Conservation (phyloP, 2,797 vertebrate genomes). For the Hippoglossus hippoglossus region DNA sequence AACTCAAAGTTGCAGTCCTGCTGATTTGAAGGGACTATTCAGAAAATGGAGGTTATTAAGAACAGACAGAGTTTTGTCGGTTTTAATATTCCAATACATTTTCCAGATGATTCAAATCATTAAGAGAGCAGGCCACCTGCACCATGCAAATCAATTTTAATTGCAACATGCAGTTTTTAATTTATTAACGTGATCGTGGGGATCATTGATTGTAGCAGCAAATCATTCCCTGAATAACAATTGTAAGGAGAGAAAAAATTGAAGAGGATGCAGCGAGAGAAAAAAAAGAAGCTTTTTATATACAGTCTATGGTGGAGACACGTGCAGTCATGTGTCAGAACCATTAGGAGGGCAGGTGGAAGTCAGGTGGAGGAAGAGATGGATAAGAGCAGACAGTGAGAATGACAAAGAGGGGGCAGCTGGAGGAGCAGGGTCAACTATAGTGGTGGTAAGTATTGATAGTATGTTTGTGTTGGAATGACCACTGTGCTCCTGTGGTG, state of each 20-base stretch:
- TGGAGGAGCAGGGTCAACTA: not conserved
- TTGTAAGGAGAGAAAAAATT: slow-evolving; percentile 12
- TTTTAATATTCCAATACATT: slow-evolving; percentile 5
- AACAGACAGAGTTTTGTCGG: not conserved
- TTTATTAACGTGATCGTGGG: slow-evolving; percentile 1
- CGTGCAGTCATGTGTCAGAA: not conserved
- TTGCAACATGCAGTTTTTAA: not conserved
- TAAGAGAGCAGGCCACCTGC: not conserved
- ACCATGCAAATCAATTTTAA: slow-evolving; percentile 31
- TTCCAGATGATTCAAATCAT: slow-evolving; percentile 14
- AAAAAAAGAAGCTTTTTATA: not conserved
- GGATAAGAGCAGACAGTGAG: not conserved
- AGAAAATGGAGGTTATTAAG: not conserved
- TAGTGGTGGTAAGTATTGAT: not conserved
- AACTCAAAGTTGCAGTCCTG: not conserved
- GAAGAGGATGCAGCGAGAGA: not conserved
- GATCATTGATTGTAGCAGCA: slow-evolving; percentile 2
- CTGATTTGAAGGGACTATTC: not conserved
- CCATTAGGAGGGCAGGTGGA: slow-evolving; percentile 22
- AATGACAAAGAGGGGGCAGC: not conserved
- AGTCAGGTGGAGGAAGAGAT: slow-evolving; percentile 1
- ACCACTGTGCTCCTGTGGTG: not conserved
- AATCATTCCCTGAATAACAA: slow-evolving; percentile 12
- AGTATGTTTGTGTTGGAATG: slow-evolving; percentile 3
- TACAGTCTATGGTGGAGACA: not conserved